Evolutionary conservation across 2,113 vertebrate species (phyloP).

Genomic region (Butorides virescens): DNA sequence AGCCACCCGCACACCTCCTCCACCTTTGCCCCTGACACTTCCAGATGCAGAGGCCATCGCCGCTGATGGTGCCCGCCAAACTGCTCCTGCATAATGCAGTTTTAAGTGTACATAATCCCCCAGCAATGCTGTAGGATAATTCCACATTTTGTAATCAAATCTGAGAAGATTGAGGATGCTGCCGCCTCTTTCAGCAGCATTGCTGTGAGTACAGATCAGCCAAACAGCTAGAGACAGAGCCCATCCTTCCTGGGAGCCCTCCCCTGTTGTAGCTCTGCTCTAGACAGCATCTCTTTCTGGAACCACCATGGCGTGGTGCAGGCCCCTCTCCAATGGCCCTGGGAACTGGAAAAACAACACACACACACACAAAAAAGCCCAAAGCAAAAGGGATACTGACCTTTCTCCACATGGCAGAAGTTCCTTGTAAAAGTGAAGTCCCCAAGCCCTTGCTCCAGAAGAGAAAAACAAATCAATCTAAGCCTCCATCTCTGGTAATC

Average conservation of each 20-base stretch:
- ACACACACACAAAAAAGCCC: not conserved
- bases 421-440: not conserved
- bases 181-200: not conserved
- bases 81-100: not conserved
- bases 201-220: not conserved
- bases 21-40: not conserved
- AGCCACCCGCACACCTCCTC: too few species aligned
- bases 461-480: not conserved
- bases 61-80: not conserved
- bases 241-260: rapidly evolving
- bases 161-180: not conserved
- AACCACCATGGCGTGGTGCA: rapidly evolving
- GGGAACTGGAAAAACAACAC: not conserved
- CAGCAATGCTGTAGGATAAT: not conserved
- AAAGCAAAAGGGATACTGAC: not conserved
- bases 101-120: not conserved
- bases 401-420: not conserved
- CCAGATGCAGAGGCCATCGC: not conserved
- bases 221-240: not conserved
- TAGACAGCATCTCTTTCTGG: not conserved
- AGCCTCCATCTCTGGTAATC: not conserved
- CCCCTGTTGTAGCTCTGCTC: not conserved
- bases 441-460: not conserved
- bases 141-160: not conserved
- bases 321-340: not conserved